Conservation (phyloP, 2,888 invertebrate species). For the Leptopilina drosophilae region DNA sequence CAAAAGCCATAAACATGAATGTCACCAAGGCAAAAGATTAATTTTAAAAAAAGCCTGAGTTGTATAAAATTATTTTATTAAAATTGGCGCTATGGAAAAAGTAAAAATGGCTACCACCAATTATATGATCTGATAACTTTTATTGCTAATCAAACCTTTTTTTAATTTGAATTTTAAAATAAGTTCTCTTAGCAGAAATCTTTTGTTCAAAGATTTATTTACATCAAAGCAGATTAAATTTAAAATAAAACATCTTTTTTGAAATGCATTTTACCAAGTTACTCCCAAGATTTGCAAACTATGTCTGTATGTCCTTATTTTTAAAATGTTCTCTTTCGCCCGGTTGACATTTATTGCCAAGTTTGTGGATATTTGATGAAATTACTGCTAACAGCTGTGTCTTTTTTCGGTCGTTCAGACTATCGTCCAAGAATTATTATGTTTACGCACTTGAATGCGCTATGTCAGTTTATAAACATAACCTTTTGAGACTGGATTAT, state of each 20-base stretch:
- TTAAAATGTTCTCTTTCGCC: conserved; percentile 54
- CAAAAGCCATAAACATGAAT: too few relatives aligned
- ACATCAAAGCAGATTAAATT: too few relatives aligned
- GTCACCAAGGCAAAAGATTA: too few relatives aligned
- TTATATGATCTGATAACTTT: too few relatives aligned
- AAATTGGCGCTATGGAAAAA: too few relatives aligned
- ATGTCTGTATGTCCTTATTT: conserved; percentile 64
- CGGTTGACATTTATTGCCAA: conserved; percentile 70
- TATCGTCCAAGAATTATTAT: conserved; percentile 62
- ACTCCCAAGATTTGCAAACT: conserved; percentile 57
- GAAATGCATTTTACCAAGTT: conserved; percentile 58
- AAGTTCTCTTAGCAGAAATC: too few relatives aligned
- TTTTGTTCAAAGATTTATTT: too few relatives aligned
- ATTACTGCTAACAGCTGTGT: conserved; percentile 73
- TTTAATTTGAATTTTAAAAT: too few relatives aligned
- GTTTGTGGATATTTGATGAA: conserved; percentile 69
- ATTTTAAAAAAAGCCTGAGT: too few relatives aligned
- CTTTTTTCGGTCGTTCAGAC: conserved; percentile 59
- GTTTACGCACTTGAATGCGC: conserved; percentile 47
- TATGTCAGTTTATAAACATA: conserved; percentile 54
- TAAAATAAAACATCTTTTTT: background rate
- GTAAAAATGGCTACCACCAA: too few relatives aligned
- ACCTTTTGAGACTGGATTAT: conserved; percentile 52
- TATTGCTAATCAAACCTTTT: too few relatives aligned
- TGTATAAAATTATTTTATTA: too few relatives aligned